Percentiles rank a stretch among this genome's conserved stretches.
Conservation (phyloP, 1,140 invertebrate species). For the Idris sp. region DNA sequence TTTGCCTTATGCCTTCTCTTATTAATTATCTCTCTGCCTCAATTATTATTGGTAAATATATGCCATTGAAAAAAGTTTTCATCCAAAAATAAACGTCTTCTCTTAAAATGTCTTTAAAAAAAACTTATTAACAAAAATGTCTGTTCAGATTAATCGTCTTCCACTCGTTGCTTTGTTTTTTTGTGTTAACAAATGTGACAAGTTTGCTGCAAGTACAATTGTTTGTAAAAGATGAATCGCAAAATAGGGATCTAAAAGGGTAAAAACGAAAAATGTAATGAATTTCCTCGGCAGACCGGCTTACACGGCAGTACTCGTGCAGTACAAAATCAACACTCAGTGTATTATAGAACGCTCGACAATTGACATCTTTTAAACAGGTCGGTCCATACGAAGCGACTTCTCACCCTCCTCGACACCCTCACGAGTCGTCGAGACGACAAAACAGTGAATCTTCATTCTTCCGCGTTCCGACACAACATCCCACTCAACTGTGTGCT, state of each 20-base stretch:
- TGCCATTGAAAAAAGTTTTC: slow-evolving; percentile 36
- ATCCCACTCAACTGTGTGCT: slow-evolving; percentile 62
- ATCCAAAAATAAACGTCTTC: no score
- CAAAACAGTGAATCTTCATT: slow-evolving; percentile 78
- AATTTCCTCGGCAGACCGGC: slow-evolving; percentile 52
- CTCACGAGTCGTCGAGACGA: slow-evolving; percentile 66
- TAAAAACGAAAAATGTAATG: slow-evolving; percentile 57
- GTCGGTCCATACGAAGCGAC: slow-evolving; percentile 71
- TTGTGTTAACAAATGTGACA: slow-evolving; percentile 12
- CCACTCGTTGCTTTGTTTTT: slow-evolving; percentile 37
- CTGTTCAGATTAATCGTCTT: slow-evolving; percentile 25
- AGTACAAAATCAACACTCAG: slow-evolving; percentile 68
- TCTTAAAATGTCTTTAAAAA: neutral
- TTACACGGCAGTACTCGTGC: slow-evolving; percentile 29
- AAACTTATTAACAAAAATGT: slow-evolving; percentile 46
- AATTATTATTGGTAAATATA: slow-evolving; percentile 15
- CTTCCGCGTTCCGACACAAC: slow-evolving; percentile 71
- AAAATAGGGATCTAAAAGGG: slow-evolving; percentile 23
- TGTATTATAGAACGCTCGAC: slow-evolving; percentile 68
- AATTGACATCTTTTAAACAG: slow-evolving; percentile 77
- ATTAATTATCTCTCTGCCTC: slow-evolving; percentile 57
- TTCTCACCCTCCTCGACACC: slow-evolving; percentile 67
- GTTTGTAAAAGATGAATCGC: slow-evolving; percentile 38
- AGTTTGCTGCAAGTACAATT: slow-evolving; percentile 26
- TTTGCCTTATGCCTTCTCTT: slow-evolving; percentile 18